Conservation (phyloP, 2,797 vertebrate genomes). For the Pygocentrus nattereri region DNA sequence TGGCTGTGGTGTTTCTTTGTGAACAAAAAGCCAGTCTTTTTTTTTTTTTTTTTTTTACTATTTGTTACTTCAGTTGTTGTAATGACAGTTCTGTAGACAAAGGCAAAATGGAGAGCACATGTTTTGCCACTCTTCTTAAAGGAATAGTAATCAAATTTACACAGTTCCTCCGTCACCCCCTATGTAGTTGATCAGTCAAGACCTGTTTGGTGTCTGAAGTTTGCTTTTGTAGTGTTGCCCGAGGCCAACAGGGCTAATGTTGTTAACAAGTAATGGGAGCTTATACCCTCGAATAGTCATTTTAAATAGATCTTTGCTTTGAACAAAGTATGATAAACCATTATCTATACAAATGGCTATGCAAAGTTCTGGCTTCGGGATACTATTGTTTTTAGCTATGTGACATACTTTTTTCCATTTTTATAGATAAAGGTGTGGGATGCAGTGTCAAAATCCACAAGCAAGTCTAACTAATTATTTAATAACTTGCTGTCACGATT, state of each 20-base stretch:
- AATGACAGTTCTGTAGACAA: slow-evolving; percentile 21
- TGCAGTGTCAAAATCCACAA: too few relatives aligned
- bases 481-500: too few relatives aligned
- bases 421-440: too few relatives aligned
- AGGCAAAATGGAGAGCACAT: slow-evolving; percentile 21
- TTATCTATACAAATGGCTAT: too few relatives aligned
- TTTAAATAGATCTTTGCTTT: not conserved
- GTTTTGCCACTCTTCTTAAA: not conserved
- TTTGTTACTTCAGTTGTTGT: slow-evolving; percentile 34
- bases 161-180: not conserved
- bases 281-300: not conserved
- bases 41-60: not conserved
- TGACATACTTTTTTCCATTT: too few relatives aligned
- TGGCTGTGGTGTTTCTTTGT: slow-evolving; percentile 26
- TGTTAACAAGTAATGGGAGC: not conserved
- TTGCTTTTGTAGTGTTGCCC: not conserved
- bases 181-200: not conserved
- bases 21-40: not conserved
- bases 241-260: not conserved
- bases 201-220: too few relatives aligned
- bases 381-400: too few relatives aligned
- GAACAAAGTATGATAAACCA: too few relatives aligned
- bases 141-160: not conserved
- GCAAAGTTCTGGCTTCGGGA: too few relatives aligned
- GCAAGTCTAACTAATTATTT: too few relatives aligned